Conservation (phyloP, 2,113 vertebrate genomes). For the Tyrannus savana region DNA sequence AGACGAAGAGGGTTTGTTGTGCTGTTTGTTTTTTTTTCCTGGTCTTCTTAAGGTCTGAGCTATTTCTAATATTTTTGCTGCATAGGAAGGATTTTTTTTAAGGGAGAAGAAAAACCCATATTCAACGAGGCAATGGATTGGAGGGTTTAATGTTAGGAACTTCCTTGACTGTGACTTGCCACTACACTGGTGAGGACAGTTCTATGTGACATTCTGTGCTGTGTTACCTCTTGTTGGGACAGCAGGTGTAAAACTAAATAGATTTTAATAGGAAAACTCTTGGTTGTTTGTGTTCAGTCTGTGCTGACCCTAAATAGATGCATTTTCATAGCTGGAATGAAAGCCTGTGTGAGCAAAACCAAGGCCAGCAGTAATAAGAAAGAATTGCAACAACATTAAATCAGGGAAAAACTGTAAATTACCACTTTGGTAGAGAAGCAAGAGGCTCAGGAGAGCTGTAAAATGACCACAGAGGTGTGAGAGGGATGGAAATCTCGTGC, state of each 20-base stretch:
- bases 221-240: neutral
- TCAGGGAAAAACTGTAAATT: neutral
- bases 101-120: neutral
- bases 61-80: neutral
- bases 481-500: neutral
- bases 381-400: neutral
- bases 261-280: neutral
- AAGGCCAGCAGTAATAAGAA: neutral
- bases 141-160: neutral
- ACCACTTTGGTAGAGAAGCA: neutral
- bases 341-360: neutral
- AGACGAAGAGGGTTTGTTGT: neutral
- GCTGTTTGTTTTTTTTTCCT: no score
- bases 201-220: neutral
- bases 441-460: neutral
- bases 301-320: neutral
- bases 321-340: neutral
- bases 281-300: neutral
- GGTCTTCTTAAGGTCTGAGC: neutral
- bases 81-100: neutral
- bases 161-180: neutral
- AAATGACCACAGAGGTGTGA: neutral
- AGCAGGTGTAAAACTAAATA: neutral
- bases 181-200: neutral
- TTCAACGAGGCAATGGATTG: neutral